A percentile compares a stretch with the other conserved stretches of the same genome.
phyloP scores from a whole-genome alignment of 2,888 invertebrate genomes.

The Tachina lurida region DNA sequence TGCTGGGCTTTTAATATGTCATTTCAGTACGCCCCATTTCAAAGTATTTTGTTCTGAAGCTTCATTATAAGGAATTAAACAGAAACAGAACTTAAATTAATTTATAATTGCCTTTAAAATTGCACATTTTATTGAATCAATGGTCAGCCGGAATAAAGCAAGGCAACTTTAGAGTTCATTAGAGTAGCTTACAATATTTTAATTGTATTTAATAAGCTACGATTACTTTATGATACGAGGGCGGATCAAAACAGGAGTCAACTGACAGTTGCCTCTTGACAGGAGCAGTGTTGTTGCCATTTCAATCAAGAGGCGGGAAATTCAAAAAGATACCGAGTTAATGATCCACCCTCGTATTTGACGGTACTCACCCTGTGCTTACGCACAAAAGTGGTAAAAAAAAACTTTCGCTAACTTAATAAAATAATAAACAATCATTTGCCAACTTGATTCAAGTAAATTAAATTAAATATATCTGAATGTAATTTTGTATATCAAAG shows the following conservation, averaged over 20 bases:
- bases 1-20: conserved; percentile 16
- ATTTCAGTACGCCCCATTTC: conserved; percentile 25
- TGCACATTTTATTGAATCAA: conserved; percentile 51
- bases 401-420: not conserved
- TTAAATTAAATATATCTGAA: not conserved
- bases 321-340: no score
- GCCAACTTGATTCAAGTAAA: not conserved
- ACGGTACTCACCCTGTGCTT: not conserved
- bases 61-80: conserved; percentile 30
- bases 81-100: conserved; percentile 45
- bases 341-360: no score
- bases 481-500: not conserved
- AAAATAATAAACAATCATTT: not conserved
- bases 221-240: conserved; percentile 13
- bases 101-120: conserved; percentile 60
- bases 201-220: conserved; percentile 11
- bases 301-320: no score
- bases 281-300: no score
- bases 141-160: not conserved
- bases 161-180: conserved; percentile 29
- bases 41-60: not conserved
- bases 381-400: not conserved
- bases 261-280: no score
- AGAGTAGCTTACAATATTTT: conserved; percentile 43
- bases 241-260: no score